Percentiles rank a stretch among this genome's conserved stretches.
phyloP scores from a whole-genome alignment of 2,113 vertebrate species.

The Hemiscyllium ocellatum region DNA sequence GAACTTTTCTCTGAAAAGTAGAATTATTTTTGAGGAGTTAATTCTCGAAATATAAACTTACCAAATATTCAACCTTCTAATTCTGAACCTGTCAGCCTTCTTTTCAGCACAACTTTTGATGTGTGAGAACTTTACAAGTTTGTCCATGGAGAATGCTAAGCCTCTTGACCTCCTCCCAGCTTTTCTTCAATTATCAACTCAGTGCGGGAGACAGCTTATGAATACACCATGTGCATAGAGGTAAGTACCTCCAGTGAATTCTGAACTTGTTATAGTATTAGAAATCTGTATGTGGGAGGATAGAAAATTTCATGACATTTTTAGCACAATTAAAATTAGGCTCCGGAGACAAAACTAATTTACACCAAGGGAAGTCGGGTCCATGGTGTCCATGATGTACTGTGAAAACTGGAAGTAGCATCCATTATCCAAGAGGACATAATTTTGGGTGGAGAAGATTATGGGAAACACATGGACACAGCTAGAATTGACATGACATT shows the following conservation, averaged over 20 bases:
- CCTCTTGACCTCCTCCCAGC: neutral
- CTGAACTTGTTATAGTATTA: neutral
- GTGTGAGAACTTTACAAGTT: neutral
- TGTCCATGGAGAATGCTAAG: neutral
- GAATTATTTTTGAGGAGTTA: neutral
- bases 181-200: neutral
- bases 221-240: neutral
- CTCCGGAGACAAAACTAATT: neutral
- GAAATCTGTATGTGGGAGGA: neutral
- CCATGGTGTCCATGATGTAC: neutral
- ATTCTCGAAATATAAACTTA: neutral
- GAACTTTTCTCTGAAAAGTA: neutral
- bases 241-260: neutral
- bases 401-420: neutral
- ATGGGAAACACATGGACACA: neutral
- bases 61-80: neutral
- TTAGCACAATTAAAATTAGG: neutral
- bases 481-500: neutral
- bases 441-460: neutral
- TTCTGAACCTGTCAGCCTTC: neutral
- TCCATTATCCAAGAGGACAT: neutral
- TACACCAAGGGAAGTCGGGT: neutral
- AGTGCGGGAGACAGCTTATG: neutral
- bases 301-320: neutral
- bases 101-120: neutral